phyloP scores from a whole-genome alignment of 2,888 invertebrate genomes.

The Drosophila limbata region DNA sequence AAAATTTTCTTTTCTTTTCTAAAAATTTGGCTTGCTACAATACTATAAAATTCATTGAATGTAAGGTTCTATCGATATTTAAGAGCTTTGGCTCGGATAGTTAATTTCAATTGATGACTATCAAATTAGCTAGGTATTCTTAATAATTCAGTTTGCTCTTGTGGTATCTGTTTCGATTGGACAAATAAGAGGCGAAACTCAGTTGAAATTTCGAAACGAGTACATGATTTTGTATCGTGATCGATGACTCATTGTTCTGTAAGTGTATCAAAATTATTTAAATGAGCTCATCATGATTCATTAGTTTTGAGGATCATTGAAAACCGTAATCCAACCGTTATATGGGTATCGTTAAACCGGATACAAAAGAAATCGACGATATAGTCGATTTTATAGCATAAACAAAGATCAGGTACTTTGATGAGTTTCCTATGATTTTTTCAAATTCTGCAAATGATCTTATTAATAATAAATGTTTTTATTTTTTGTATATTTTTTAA shows the following conservation, averaged over 20 bases:
- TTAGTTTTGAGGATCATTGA: background rate
- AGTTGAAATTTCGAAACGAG: background rate
- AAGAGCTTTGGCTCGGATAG: background rate
- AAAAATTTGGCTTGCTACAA: no score
- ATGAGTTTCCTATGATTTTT: slow-evolving; percentile 20
- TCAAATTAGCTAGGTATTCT: background rate
- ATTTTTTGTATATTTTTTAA: slow-evolving; percentile 26
- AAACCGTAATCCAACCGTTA: background rate
- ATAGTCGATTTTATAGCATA: slow-evolving; percentile 8
- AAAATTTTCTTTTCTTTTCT: no score
- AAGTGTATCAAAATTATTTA: background rate
- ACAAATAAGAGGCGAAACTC: background rate
- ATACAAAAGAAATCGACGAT: background rate
- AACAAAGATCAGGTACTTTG: slow-evolving; percentile 40
- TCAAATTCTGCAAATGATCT: slow-evolving; percentile 1
- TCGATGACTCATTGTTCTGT: slow-evolving; percentile 7
- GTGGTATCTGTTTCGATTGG: no score
- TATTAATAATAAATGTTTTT: slow-evolving; percentile 10
- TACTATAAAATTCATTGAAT: no score
- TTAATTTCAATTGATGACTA: background rate
- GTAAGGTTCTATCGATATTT: background rate
- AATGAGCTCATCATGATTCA: slow-evolving; percentile 12
- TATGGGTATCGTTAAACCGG: background rate
- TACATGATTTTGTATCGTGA: slow-evolving; percentile 12
- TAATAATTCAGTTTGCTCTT: no score